These are phyloP conservation scores for Marcusenius ussheri DNA, from an alignment of 2,113 vertebrate genomes.

Conservation along the genomic window DNA sequence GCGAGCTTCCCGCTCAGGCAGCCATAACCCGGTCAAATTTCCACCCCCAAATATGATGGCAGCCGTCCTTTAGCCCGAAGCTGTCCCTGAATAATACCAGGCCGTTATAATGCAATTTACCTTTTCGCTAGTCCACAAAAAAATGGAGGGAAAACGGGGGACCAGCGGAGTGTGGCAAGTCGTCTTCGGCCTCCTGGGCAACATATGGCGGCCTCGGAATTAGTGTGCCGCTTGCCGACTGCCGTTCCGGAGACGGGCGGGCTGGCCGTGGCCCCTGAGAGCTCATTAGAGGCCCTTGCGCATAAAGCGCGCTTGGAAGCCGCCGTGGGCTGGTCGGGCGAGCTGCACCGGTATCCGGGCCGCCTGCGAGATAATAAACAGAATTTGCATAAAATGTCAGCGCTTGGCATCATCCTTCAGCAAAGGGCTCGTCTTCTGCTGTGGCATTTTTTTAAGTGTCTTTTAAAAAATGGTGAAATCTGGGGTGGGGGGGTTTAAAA, in stretches of 20 bases:
- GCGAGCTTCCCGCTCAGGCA: not conserved
- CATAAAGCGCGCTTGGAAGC: conserved; percentile 59
- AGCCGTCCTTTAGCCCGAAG: conserved; percentile 45
- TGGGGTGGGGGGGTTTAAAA: not conserved
- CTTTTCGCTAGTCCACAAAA: conserved; percentile 25
- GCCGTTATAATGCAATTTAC: conserved; percentile 31
- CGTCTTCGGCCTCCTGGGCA: conserved; percentile 57
- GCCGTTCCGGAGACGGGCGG: conserved; percentile 54
- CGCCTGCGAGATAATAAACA: conserved; percentile 63
- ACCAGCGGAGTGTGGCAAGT: not conserved
- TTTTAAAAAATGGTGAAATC: conserved; percentile 34
- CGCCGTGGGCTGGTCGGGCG: conserved; percentile 58
- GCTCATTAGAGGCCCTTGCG: conserved; percentile 68
- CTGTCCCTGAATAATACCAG: conserved; percentile 47
- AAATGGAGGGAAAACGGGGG: not conserved
- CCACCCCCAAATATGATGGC: conserved; percentile 17
- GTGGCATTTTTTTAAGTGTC: conserved; percentile 39
- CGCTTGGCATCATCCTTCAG: conserved; percentile 47
- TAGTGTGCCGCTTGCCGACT: conserved; percentile 56
- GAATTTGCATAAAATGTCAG: conserved; percentile 67
- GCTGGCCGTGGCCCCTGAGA: conserved; percentile 61
- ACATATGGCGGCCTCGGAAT: conserved; percentile 65
- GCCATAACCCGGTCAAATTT: conserved; percentile 24
- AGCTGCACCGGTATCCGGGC: conserved; percentile 55
- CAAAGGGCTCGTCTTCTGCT: conserved; percentile 34